These are phyloP conservation scores for Parapsyche elsis DNA, from an alignment of 1,140 invertebrate species.

Conservation along the genomic window DNA sequence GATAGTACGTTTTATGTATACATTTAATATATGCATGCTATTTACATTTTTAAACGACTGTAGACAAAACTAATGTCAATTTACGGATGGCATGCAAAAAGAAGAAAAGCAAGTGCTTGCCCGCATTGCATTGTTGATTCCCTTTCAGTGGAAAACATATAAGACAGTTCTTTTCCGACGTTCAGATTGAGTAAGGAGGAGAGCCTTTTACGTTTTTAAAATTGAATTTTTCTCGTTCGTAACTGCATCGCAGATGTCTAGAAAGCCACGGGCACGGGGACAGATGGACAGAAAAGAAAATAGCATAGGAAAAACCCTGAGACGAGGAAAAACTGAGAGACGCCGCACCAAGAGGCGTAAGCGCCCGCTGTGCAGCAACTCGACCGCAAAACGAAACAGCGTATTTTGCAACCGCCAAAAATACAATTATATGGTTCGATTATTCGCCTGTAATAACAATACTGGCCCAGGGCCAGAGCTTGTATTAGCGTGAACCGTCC, in stretches of 20 bases:
- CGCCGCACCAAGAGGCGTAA: no score
- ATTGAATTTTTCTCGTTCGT: not conserved
- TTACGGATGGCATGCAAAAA: no score
- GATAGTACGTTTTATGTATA: no score
- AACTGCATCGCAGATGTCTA: not conserved
- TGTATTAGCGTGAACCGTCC: no score
- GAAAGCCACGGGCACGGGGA: not conserved
- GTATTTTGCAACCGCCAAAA: slow-evolving; percentile 32
- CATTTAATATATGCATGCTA: no score
- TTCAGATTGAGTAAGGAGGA: not conserved
- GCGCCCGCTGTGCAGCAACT: not conserved
- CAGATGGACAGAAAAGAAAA: no score
- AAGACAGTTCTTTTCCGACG: not conserved
- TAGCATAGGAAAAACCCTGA: no score
- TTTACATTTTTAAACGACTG: no score
- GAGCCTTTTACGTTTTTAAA: not conserved
- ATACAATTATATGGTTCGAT: slow-evolving; percentile 43
- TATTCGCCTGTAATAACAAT: slow-evolving; percentile 31
- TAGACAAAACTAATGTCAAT: no score
- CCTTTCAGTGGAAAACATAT: not conserved
- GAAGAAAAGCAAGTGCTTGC: no score
- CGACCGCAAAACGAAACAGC: slow-evolving; percentile 28
- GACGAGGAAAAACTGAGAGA: no score
- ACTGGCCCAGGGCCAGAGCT: not conserved
- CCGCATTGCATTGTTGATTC: no score